Percentiles rank a stretch among this genome's conserved stretches.
These are phyloP conservation scores for Ericerus pela DNA, from an alignment of 1,140 invertebrate genomes.

Conservation along the genomic window DNA sequence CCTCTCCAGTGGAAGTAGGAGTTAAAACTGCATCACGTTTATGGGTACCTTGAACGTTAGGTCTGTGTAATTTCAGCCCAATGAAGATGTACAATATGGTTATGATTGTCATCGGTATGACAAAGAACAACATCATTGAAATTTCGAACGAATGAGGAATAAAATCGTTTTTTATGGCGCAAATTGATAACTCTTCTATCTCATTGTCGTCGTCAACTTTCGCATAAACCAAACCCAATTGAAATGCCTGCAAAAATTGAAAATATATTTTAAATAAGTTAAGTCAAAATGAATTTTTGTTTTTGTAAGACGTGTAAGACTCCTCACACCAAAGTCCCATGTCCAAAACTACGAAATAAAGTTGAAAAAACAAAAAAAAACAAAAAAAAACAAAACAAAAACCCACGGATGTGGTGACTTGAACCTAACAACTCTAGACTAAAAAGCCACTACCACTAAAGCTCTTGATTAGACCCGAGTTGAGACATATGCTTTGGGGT, in stretches of 20 bases:
- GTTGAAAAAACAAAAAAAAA: no score
- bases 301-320: no score
- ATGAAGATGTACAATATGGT: constrained; percentile 69
- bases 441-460: no score
- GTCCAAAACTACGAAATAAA: no score
- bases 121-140: constrained; percentile 72
- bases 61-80: constrained; percentile 34
- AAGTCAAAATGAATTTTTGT: no score
- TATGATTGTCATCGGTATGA: constrained; percentile 72
- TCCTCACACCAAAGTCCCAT: no score
- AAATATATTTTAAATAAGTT: neutral
- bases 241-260: constrained; percentile 40
- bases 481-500: no score
- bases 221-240: constrained; percentile 47
- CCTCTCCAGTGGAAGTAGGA: constrained; percentile 38
- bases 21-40: constrained; percentile 38
- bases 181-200: constrained; percentile 17
- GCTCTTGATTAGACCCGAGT: no score
- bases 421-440: no score
- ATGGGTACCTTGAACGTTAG: neutral
- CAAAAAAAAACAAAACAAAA: no score
- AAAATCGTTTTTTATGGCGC: neutral
- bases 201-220: constrained; percentile 29
- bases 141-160: constrained; percentile 63
- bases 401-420: no score